Conservation (phyloP, 2,113 vertebrate genomes). For the Alethe castanea region DNA sequence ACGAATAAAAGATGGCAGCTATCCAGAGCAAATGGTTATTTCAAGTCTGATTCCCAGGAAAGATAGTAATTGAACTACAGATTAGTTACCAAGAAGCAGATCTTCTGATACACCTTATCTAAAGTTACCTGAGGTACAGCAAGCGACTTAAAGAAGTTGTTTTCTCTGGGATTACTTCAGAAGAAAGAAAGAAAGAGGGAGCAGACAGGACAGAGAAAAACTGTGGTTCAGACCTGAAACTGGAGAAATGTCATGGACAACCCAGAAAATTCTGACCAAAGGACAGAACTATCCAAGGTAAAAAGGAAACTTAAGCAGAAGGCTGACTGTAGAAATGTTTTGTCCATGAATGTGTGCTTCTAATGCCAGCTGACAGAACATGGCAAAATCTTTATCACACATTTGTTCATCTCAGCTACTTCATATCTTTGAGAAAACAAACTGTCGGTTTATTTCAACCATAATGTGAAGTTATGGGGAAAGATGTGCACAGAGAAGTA, state of each 20-base stretch:
- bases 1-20: neutral
- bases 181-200: neutral
- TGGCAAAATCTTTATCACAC: neutral
- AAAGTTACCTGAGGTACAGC: neutral
- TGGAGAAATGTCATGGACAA: neutral
- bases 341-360: neutral
- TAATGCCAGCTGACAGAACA: neutral
- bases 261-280: neutral
- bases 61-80: neutral
- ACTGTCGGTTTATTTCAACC: neutral
- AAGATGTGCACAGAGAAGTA: neutral
- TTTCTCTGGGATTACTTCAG: neutral
- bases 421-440: neutral
- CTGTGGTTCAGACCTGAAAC: neutral
- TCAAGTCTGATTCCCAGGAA: neutral
- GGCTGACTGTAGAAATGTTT: neutral
- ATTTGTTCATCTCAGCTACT: neutral
- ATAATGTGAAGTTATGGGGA: neutral
- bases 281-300: neutral
- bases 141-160: neutral
- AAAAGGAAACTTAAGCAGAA: neutral
- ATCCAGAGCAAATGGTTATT: constrained; percentile 23
- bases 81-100: neutral
- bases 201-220: neutral
- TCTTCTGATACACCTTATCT: neutral